Evolutionary conservation across 2,888 invertebrate species (phyloP), one percentile per base, ranked within the genome.

Genomic region (Thyatira batis): DNA sequence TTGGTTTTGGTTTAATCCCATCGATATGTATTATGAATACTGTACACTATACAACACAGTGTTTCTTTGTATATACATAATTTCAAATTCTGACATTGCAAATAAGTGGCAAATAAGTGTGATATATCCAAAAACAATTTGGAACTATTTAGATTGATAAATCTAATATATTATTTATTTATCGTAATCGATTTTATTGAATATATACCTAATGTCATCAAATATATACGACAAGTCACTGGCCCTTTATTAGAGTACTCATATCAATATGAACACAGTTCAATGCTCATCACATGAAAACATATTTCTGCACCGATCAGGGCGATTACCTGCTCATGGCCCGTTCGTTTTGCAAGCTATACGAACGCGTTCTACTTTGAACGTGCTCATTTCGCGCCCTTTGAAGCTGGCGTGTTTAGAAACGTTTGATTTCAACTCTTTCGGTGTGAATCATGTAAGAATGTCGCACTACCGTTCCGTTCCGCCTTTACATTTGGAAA

Each of bases 401-500:
- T 87, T 87, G 86, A 87, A 77, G 70, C 77, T 74, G 66, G 60
- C 71, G 70, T 76, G 77, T 82, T 84, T 81, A 83, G 80, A 82
- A 81, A 78, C 82, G 83, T 89, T 89, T 89, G 89, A 89, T 90
- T 87, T 78, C 77, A 83, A 85, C 84, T 85, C 82, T 83, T 83
- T 81, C 57, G 55, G 64, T 68, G 67, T 78, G 78, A 82, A 80
- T 80, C 76, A 71, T 70, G 73, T 71, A 67, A 63, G 49, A 75
- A 74, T 57, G 72, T 76, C 72, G 67, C 66, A 70, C 75, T 69
- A 67, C 65, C 74, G 76, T 73, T 76, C 65, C 74, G 76, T 73
- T 76, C 65, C 69, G 72, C 76, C 75, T 85, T 82, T 82, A 79
- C 80, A 83, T 82, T 75, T 60, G 68, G 71, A 79, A 85, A 88